Conservation (phyloP, 2,888 invertebrate genomes). For the Calephelis perditalis region DNA sequence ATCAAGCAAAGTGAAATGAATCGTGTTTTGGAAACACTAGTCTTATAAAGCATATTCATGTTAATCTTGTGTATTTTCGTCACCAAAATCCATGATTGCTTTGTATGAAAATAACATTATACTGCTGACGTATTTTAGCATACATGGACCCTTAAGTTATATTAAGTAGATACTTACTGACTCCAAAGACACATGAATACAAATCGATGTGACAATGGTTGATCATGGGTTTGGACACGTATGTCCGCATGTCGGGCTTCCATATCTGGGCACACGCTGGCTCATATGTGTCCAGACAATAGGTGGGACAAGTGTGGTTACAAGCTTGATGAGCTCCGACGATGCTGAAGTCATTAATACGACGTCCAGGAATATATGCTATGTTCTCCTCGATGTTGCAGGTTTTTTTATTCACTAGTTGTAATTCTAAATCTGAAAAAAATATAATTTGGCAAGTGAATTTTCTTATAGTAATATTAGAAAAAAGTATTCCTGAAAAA, state of each 20-base stretch:
- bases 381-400: constrained; percentile 35
- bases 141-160: too few species aligned
- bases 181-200: constrained; percentile 53
- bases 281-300: constrained; percentile 55
- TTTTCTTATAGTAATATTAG: too few species aligned
- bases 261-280: constrained; percentile 59
- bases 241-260: constrained; percentile 32
- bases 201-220: constrained; percentile 69
- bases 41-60: too few species aligned
- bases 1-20: too few species aligned
- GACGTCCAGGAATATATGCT: constrained; percentile 31
- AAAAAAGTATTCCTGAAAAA: too few species aligned
- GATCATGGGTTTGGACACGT: constrained; percentile 44
- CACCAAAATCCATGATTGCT: too few species aligned
- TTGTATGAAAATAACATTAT: too few species aligned
- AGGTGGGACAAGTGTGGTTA: constrained; percentile 62
- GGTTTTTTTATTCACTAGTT: constrained; percentile 30
- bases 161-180: constrained; percentile 46
- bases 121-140: too few species aligned
- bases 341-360: constrained; percentile 48
- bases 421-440: constrained; percentile 40
- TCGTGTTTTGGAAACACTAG: too few species aligned
- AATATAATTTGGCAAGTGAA: constrained; percentile 5
- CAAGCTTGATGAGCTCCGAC: constrained; percentile 57
- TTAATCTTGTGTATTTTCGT: too few species aligned